Evolutionary conservation across 2,797 vertebrate species (phyloP), one percentile per base, ranked within the genome.

Genomic region (Menidia menidia): DNA sequence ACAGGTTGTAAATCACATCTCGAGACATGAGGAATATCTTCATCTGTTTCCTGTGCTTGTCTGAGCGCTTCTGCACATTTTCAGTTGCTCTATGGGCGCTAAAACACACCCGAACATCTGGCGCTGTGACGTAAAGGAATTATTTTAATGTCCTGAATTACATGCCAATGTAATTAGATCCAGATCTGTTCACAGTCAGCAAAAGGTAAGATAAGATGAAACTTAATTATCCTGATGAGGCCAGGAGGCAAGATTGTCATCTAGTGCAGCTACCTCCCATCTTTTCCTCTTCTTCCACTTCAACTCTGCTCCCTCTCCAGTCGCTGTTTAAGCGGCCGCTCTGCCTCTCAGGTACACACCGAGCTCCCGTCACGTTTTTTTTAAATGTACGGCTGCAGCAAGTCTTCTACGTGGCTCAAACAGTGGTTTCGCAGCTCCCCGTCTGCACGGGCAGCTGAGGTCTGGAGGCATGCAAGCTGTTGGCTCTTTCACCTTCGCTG

Each of bases 381-480:
- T 25, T n/a, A n/a, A 25, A 67, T 82, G 31, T 83, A 64, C 11
- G 67, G 70, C 73, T 41, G 67, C 64, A 6, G 13, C 75, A 75
- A 82, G 79, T 69, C 61, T 51, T 78, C 60, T 67, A 2, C 66
- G 53, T 4, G 42, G 60, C 71, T 92, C 87, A 86, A 89, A 67
- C 71, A 18, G 86, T 89, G 83, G 84, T 88, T 87, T 90, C 81
- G 72, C 63, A 44, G 64, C 81, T 82, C 59, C 4, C 57, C 15
- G 78, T 78, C 72, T 82, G 84, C 63, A 83, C 71, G 60, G 83
- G 76, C 88, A 87, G 84, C 88, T 81, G 89, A 89, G 84, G 85
- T 91, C 88, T 90, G 77, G 88, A 93, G 91, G 92, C 92, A 93
- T 81, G 89, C 91, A 92, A 91, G 92, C 91, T 91, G 92, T 89